Evolutionary conservation across 2,888 invertebrate genomes (phyloP).

Genomic region (Scrobipalpa atriplicella): DNA sequence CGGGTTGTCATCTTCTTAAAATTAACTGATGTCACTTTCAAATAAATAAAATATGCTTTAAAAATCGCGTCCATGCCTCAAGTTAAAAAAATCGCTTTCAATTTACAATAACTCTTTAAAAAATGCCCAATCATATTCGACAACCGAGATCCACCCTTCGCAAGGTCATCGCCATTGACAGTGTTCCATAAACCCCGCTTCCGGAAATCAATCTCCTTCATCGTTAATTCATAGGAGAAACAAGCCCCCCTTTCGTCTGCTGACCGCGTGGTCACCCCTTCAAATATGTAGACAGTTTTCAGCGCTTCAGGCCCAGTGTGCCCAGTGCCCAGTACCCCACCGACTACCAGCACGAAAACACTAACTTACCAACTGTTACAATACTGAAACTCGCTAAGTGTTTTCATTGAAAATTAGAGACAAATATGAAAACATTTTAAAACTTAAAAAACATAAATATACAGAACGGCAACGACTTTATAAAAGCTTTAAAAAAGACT

Average conservation of each 20-base stretch:
- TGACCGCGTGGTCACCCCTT: constrained; percentile 46
- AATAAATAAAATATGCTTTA: too few species aligned
- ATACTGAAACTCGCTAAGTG: not conserved
- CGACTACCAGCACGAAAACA: not conserved
- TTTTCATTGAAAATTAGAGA: too few species aligned
- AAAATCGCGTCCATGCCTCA: too few species aligned
- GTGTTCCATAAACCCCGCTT: not conserved
- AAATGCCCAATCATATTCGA: too few species aligned
- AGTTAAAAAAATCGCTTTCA: too few species aligned
- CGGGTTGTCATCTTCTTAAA: too few species aligned
- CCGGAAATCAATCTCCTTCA: not conserved
- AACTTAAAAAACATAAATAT: too few species aligned
- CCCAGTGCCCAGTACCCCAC: not conserved
- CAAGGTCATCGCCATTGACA: constrained; percentile 1
- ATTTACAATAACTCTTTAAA: too few species aligned
- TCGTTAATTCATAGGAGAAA: not conserved
- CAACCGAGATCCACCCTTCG: not conserved
- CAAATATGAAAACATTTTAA: too few species aligned
- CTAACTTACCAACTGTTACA: not conserved
- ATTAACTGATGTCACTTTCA: too few species aligned
- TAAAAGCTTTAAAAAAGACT: too few species aligned
- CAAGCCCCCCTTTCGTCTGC: not conserved
- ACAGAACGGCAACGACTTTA: too few species aligned
- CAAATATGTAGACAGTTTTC: constrained; percentile 50
- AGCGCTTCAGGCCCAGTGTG: constrained; percentile 45